phyloP scores from a whole-genome alignment of 2,888 invertebrate species.

The Biston stratarius region DNA sequence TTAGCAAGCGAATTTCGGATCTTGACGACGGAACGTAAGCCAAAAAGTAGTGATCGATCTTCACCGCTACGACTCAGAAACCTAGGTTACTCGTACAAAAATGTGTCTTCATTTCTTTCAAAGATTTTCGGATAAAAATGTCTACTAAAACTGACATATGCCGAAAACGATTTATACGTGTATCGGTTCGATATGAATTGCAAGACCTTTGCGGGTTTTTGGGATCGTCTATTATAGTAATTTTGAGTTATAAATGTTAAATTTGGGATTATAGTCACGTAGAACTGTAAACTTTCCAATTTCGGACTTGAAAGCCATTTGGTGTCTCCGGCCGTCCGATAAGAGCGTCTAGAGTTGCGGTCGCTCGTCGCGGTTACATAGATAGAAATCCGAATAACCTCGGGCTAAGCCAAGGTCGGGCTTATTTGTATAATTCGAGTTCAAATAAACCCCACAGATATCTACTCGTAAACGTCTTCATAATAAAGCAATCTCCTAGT shows the following conservation, averaged over 20 bases:
- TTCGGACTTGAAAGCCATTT: constrained; percentile 58
- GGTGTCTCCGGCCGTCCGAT: constrained; percentile 49
- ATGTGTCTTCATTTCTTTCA: constrained; percentile 25
- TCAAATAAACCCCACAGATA: constrained; percentile 33
- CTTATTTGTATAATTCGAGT: constrained; percentile 40
- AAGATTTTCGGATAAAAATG: constrained; percentile 21
- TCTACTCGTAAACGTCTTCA: constrained; percentile 20
- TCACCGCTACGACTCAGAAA: constrained; percentile 34
- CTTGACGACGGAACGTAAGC: constrained; percentile 47
- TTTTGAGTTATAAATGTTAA: constrained; percentile 41
- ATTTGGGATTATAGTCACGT: constrained; percentile 49
- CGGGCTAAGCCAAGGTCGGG: constrained; percentile 42
- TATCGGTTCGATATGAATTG: constrained; percentile 17
- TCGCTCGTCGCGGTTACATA: constrained; percentile 39
- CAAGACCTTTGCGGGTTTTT: constrained; percentile 14
- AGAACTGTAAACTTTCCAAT: constrained; percentile 53
- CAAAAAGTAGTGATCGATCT: constrained; percentile 41
- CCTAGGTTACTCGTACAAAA: constrained; percentile 32
- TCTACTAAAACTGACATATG: constrained; percentile 26
- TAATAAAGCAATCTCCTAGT: constrained; percentile 13
- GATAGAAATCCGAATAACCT: constrained; percentile 45
- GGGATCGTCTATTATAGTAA: constrained; percentile 19
- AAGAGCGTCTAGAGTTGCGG: constrained; percentile 44
- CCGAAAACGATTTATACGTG: constrained; percentile 20
- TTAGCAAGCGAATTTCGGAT: constrained; percentile 58